phyloP scores from a whole-genome alignment of 2,888 invertebrate genomes.

The Cremastinae sp. region DNA sequence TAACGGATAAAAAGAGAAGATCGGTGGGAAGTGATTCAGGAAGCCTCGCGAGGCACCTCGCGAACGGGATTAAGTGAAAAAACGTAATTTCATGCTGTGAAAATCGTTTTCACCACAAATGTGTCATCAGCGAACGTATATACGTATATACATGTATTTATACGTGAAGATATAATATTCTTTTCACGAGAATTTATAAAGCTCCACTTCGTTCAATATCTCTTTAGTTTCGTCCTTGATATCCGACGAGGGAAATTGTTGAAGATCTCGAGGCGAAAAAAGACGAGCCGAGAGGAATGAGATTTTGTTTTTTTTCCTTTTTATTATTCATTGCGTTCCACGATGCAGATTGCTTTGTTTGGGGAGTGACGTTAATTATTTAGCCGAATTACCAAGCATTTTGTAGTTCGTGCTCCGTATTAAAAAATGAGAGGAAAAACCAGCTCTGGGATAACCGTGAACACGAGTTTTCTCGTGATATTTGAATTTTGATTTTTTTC shows the following conservation, averaged over 20 bases:
- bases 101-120: conserved; percentile 45
- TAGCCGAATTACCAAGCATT: conserved; percentile 24
- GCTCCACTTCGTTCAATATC: conserved; percentile 1
- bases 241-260: not conserved
- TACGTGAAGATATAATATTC: no score
- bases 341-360: conserved; percentile 4
- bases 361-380: conserved; percentile 29
- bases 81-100: conserved; percentile 59
- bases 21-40: not conserved
- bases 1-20: not conserved
- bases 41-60: conserved; percentile 2
- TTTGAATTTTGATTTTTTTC: not conserved
- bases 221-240: not conserved
- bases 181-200: conserved; percentile 44
- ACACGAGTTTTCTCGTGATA: no score
- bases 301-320: conserved; percentile 15
- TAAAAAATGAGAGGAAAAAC: no score
- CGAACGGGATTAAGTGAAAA: conserved; percentile 55
- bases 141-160: conserved; percentile 11
- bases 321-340: conserved; percentile 19
- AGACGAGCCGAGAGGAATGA: not conserved
- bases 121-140: conserved; percentile 42
- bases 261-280: not conserved
- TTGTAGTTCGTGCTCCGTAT: no score
- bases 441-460: no score